Conservation (phyloP, 2,888 invertebrate genomes). For the Altica lythri region DNA sequence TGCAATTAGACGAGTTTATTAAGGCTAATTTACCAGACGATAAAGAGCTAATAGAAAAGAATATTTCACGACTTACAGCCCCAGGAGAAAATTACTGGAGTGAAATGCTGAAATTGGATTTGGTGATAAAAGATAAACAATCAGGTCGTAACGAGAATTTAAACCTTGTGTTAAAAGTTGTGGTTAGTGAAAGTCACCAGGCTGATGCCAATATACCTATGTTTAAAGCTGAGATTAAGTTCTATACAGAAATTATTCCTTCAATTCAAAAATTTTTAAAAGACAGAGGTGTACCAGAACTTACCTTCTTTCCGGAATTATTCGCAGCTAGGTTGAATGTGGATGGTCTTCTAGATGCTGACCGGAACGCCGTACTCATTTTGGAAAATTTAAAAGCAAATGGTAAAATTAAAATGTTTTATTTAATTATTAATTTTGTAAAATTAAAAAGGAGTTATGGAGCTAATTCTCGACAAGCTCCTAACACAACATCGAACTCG, state of each 20-base stretch:
- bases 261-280: constrained; percentile 56
- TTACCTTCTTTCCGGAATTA: constrained; percentile 56
- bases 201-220: constrained; percentile 59
- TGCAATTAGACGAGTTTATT: constrained; percentile 10
- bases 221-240: constrained; percentile 59
- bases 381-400: constrained; percentile 58
- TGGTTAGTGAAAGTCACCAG: no score
- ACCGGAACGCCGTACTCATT: constrained; percentile 60
- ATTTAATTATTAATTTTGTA: no score
- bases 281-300: constrained; percentile 49
- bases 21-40: neutral
- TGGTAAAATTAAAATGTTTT: constrained; percentile 24
- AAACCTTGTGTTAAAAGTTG: constrained; percentile 6
- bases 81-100: constrained; percentile 32
- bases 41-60: constrained; percentile 15
- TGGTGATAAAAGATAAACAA: constrained; percentile 10
- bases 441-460: no score
- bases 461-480: no score
- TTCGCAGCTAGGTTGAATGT: constrained; percentile 52
- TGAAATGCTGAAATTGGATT: constrained; percentile 22
- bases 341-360: constrained; percentile 39
- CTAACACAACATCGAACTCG: no score
- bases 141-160: constrained; percentile 5
- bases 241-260: constrained; percentile 58
- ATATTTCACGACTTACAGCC: constrained; percentile 10